These are phyloP conservation scores for Galbula dea DNA, from an alignment of 2,113 vertebrate species.

Conservation along the genomic window DNA sequence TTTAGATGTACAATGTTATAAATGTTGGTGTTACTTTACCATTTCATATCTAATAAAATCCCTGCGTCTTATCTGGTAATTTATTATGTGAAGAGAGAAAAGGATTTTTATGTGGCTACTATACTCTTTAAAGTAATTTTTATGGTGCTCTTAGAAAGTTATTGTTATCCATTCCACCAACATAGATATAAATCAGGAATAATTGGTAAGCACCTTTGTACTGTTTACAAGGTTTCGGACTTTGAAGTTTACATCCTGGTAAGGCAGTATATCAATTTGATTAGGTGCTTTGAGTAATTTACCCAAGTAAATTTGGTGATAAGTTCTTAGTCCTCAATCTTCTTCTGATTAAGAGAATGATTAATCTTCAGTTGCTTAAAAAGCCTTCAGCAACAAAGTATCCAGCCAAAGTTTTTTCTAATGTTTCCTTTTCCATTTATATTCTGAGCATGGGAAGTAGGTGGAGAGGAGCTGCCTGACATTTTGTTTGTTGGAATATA, in stretches of 20 bases:
- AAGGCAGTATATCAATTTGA: slow-evolving; percentile 60
- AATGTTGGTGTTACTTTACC: slow-evolving; percentile 31
- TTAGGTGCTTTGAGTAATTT: slow-evolving; percentile 65
- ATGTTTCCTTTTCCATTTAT: slow-evolving; percentile 10
- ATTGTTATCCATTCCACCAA: slow-evolving; percentile 38
- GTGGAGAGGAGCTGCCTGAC: slow-evolving; percentile 7
- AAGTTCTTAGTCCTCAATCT: slow-evolving; percentile 59
- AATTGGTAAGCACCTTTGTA: slow-evolving; percentile 34
- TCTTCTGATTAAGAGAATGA: slow-evolving; percentile 56
- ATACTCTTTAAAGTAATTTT: slow-evolving; percentile 57
- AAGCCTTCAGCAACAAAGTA: not conserved
- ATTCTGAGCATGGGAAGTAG: slow-evolving; percentile 27
- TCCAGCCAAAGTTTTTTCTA: not conserved
- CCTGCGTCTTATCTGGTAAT: not conserved
- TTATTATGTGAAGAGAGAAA: slow-evolving; percentile 32
- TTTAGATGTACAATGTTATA: not conserved
- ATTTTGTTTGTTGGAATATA: slow-evolving; percentile 41
- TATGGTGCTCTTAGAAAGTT: slow-evolving; percentile 37
- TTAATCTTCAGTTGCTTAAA: slow-evolving; percentile 48
- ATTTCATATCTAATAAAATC: slow-evolving; percentile 34
- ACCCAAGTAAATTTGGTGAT: slow-evolving; percentile 50
- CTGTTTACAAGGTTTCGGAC: slow-evolving; percentile 38
- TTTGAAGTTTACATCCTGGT: slow-evolving; percentile 49
- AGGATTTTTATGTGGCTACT: slow-evolving; percentile 33
- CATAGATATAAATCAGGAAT: slow-evolving; percentile 27